Evolutionary conservation across 2,113 vertebrate genomes (phyloP).

Genomic region (Pionites leucogaster): DNA sequence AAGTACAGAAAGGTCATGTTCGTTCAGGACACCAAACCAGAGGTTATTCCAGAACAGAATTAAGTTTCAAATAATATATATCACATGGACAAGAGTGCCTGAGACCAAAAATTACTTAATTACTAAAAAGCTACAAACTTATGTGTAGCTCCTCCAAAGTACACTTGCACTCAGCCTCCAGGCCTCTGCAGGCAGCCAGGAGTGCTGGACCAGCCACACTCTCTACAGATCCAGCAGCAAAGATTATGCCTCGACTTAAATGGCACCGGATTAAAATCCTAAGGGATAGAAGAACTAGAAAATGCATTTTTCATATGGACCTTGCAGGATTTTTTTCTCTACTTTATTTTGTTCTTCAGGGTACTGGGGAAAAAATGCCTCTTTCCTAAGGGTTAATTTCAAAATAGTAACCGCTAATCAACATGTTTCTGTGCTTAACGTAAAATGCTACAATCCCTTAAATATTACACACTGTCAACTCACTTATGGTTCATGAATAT

Average conservation of each 20-base stretch:
- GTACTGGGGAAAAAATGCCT: constrained; percentile 27
- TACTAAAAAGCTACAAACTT: constrained; percentile 1
- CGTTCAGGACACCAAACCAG: background rate
- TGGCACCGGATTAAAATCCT: background rate
- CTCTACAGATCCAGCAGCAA: background rate
- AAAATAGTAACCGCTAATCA: constrained; percentile 53
- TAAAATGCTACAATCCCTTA: constrained; percentile 54
- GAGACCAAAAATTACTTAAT: constrained; percentile 45
- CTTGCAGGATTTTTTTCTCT: background rate
- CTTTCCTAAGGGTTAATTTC: constrained; percentile 57
- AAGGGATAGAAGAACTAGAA: constrained; percentile 4
- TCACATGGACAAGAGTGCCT: constrained; percentile 29
- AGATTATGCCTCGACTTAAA: background rate
- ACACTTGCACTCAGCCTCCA: background rate
- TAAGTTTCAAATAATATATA: constrained; percentile 25
- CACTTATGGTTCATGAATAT: constrained; percentile 13
- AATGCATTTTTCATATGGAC: constrained; percentile 30
- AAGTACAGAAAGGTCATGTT: background rate
- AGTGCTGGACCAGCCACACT: background rate
- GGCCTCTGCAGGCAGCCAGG: background rate
- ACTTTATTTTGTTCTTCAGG: constrained; percentile 10
- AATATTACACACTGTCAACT: constrained; percentile 45
- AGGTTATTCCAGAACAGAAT: constrained; percentile 20
- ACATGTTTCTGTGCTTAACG: constrained; percentile 43
- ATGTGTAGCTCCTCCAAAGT: background rate